phyloP scores from a whole-genome alignment of 2,113 vertebrate genomes.

The Pseudolaguvia tuberculata region DNA sequence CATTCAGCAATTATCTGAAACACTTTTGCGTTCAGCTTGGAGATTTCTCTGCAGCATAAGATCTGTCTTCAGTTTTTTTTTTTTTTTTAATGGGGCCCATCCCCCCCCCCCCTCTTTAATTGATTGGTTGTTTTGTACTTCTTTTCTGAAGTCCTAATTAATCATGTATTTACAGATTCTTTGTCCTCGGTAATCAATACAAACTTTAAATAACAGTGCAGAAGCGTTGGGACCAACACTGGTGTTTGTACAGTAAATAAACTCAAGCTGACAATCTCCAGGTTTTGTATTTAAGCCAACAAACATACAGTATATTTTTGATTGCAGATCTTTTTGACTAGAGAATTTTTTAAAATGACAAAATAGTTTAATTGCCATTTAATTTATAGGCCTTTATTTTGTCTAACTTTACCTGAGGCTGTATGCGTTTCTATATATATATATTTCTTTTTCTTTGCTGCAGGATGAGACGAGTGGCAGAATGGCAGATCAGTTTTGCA shows the following conservation, averaged over 20 bases:
- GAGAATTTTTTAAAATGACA: neutral
- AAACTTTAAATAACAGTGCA: neutral
- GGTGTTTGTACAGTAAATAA: slow-evolving; percentile 15
- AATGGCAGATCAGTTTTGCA: neutral
- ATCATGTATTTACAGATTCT: neutral
- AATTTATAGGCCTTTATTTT: neutral
- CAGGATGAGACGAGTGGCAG: neutral
- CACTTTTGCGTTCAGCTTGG: neutral
- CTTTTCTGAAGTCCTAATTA: slow-evolving; percentile 35
- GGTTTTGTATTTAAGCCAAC: slow-evolving; percentile 16
- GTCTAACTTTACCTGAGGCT: neutral
- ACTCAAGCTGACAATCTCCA: slow-evolving; percentile 41
- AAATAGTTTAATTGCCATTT: too few relatives aligned
- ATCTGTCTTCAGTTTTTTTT: neutral
- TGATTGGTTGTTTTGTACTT: neutral
- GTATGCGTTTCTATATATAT: neutral
- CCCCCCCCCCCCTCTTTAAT: too few relatives aligned
- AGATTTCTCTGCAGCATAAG: neutral
- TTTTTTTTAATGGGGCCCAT: too few relatives aligned
- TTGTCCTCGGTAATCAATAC: neutral
- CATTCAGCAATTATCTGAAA: neutral
- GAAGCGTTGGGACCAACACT: slow-evolving; percentile 29
- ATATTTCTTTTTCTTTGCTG: neutral
- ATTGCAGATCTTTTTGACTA: slow-evolving; percentile 18
- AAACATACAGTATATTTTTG: slow-evolving; percentile 27